phyloP scores from a whole-genome alignment of 2,797 vertebrate species.

The Pseudochaenichthys georgianus region DNA sequence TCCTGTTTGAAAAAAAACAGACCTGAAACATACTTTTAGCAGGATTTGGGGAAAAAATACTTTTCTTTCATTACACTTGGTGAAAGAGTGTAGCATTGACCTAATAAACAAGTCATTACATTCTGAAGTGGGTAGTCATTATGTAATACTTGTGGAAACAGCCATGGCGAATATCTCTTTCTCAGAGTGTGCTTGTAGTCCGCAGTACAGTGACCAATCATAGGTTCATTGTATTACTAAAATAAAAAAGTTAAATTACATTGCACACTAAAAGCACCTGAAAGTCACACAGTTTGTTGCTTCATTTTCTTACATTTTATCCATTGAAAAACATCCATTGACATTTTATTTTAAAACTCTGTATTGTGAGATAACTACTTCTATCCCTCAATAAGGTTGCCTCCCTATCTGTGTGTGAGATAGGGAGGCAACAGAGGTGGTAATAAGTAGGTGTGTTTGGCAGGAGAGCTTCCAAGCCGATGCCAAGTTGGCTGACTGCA shows the following conservation, averaged over 20 bases:
- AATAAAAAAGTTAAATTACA: neutral
- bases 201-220: neutral
- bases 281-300: slow-evolving; percentile 39
- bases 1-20: neutral
- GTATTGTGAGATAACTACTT: neutral
- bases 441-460: slow-evolving; percentile 74
- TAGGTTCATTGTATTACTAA: neutral
- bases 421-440: slow-evolving; percentile 53
- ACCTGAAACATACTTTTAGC: neutral
- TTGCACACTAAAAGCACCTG: neutral
- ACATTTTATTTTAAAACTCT: slow-evolving; percentile 10
- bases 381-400: too few species aligned
- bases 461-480: slow-evolving; percentile 40
- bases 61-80: too few species aligned
- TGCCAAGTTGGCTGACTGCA: slow-evolving; percentile 72
- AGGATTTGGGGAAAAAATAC: too few species aligned
- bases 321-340: slow-evolving; percentile 26
- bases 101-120: too few species aligned
- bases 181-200: too few species aligned
- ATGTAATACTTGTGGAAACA: too few species aligned
- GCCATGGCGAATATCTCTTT: too few species aligned
- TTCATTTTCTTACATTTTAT: slow-evolving; percentile 18
- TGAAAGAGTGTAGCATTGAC: too few species aligned
- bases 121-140: too few species aligned
- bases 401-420: slow-evolving; percentile 7